A percentile compares a stretch with the other conserved stretches of the same genome.
phyloP scores from a whole-genome alignment of 2,797 vertebrate species.

The Columba guinea region DNA sequence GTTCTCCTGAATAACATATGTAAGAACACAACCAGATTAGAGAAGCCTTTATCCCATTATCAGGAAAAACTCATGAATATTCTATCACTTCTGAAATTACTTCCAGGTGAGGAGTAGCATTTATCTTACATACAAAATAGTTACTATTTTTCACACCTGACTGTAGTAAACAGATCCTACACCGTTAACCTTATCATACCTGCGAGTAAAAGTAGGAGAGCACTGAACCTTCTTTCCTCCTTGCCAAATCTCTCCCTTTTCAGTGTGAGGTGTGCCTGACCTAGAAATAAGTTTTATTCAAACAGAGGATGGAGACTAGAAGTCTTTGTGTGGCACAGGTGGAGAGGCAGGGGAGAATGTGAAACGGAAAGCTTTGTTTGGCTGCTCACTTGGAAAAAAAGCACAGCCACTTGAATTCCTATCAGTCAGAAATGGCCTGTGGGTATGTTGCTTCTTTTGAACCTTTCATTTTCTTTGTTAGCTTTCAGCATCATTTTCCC shows the following conservation, averaged over 20 bases:
- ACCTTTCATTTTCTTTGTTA: not conserved
- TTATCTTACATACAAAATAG: not conserved
- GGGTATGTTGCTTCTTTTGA: not conserved
- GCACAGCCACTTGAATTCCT: not conserved
- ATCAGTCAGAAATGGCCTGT: not conserved
- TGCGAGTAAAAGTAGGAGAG: not conserved
- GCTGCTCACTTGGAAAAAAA: not conserved
- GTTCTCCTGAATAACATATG: not conserved
- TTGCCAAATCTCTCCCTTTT: not conserved
- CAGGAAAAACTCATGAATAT: not conserved
- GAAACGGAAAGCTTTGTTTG: not conserved
- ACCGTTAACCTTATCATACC: not conserved
- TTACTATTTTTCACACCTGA: not conserved
- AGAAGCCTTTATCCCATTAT: not conserved
- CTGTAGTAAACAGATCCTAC: not conserved
- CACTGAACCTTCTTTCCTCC: not conserved
- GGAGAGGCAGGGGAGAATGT: not conserved
- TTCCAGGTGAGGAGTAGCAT: not conserved
- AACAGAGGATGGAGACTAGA: not conserved
- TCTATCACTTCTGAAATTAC: not conserved
- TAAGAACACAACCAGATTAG: not conserved
- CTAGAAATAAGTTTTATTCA: not conserved
- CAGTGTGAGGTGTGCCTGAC: not conserved
- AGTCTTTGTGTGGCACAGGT: slow-evolving; percentile 11
- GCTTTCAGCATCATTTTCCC: not conserved